Evolutionary conservation across 2,888 invertebrate genomes (phyloP).

Genomic region (Leucozona laternaria): DNA sequence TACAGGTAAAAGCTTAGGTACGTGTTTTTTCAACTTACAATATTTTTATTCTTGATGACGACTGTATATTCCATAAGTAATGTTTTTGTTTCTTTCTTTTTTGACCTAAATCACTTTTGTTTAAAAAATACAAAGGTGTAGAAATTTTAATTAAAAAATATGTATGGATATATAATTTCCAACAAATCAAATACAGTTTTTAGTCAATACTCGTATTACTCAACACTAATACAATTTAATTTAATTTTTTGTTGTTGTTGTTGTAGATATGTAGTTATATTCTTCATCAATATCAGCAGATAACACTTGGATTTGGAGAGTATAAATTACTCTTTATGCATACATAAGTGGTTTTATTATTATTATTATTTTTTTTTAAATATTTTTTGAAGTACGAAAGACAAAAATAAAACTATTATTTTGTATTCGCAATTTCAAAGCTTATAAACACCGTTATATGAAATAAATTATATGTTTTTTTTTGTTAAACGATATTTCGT

Average conservation of each 20-base stretch:
- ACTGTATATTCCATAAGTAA: neutral
- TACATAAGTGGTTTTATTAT: slow-evolving; percentile 17
- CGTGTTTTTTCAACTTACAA: neutral
- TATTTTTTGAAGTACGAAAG: slow-evolving; percentile 2
- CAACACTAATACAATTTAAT: slow-evolving; percentile 12
- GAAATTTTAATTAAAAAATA: neutral
- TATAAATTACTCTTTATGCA: slow-evolving; percentile 40
- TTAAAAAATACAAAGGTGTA: neutral
- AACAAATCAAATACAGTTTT: slow-evolving; percentile 5
- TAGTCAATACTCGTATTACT: slow-evolving; percentile 8
- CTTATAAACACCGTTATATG: neutral
- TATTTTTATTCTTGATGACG: neutral
- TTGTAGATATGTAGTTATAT: neutral
- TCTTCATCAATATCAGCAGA: neutral
- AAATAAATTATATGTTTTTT: neutral
- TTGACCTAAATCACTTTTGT: neutral
- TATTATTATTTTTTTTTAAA: neutral
- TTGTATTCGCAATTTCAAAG: neutral
- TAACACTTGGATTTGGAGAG: slow-evolving; percentile 15
- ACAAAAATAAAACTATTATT: neutral
- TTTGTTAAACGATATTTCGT: neutral
- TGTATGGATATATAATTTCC: neutral
- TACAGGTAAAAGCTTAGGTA: neutral
- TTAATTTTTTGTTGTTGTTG: neutral
- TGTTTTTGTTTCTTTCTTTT: neutral